Base-by-base conservation (phyloP, 2,888 invertebrate genomes). In the Pyrocoelia pectoralis region DNA sequence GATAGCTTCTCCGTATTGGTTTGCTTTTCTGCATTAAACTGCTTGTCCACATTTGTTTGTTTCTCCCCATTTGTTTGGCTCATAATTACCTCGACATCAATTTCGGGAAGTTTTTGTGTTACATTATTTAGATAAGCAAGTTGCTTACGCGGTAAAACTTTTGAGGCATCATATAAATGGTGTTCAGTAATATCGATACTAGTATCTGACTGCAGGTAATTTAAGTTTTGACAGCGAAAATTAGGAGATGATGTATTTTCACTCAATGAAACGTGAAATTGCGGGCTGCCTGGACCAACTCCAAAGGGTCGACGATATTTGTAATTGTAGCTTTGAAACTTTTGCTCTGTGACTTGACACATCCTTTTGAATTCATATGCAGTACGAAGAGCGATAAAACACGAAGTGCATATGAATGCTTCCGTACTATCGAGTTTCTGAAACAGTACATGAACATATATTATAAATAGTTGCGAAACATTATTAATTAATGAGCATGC, bases 151-250 rank as follows among this genome's bases (percentile, higher is more conserved):
- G 58, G 54, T 12, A 40, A 4, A 18, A 50, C 38, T 29, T 60
- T 64, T 15, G 41, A 40, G 13, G 63, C 58, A 4, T 64, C 64
- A 17, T 60, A 64, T 3, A 64, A 29, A 33, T 64, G 64, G 17
- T 64, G 64, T 60, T 64, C 64, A 4, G 64, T 64, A 24, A 64
- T 64, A 56, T 64, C 64, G 14, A 64, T 64, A 40, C 64, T 64
- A 1, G 64, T 64, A 19, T 64, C 64, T 28, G 64, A 46, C 59
- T 64, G 64, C 14, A 64, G 51, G 52, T 59, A 64, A 51, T 64
- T 59, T 28, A 64, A 46, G 51, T 64, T 64, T 55, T 64, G 54
- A 43, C 59, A 55, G 15, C 46, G 33, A 24, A 29, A 57, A 58
- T 43, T 51, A 40, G 51, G 52, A 10, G 13, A 13, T 4, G 43